Conservation (phyloP, 2,797 vertebrate species). For the Pterois miles region DNA sequence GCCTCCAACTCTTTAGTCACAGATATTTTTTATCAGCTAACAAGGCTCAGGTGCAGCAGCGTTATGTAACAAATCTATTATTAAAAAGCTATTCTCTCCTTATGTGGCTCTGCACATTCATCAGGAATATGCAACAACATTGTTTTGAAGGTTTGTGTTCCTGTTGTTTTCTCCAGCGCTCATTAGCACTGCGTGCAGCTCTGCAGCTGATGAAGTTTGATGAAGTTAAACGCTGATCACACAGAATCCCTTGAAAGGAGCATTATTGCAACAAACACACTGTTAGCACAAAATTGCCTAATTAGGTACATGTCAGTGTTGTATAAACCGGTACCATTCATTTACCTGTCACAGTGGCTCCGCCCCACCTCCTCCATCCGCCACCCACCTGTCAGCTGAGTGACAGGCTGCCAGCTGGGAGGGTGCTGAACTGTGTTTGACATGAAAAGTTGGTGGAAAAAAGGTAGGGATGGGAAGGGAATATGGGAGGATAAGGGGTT, state of each 20-base stretch:
- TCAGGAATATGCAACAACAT: not conserved
- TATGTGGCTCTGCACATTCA: not conserved
- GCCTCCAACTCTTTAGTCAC: not conserved
- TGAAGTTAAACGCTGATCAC: constrained; percentile 45
- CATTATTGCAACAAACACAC: constrained; percentile 37
- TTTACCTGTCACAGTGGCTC: constrained; percentile 67
- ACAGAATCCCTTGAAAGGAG: constrained; percentile 25
- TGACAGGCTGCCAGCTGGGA: constrained; percentile 60
- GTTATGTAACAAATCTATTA: constrained; percentile 6
- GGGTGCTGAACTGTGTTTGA: constrained; percentile 54
- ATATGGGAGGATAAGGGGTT: constrained; percentile 34
- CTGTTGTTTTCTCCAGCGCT: constrained; percentile 6
- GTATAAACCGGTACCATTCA: constrained; percentile 48
- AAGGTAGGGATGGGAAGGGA: constrained; percentile 17
- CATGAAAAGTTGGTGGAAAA: constrained; percentile 39
- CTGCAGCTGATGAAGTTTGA: not conserved
- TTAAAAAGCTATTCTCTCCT: not conserved
- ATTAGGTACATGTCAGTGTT: constrained; percentile 59
- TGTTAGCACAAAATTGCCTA: constrained; percentile 44
- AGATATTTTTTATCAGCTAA: constrained; percentile 11
- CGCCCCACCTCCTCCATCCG: constrained; percentile 15
- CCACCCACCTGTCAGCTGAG: constrained; percentile 53
- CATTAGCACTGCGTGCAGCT: not conserved
- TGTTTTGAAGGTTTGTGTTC: not conserved
- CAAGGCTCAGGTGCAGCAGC: constrained; percentile 2